phyloP scores from a whole-genome alignment of 2,797 vertebrate species.

The Malacoraja senta region DNA sequence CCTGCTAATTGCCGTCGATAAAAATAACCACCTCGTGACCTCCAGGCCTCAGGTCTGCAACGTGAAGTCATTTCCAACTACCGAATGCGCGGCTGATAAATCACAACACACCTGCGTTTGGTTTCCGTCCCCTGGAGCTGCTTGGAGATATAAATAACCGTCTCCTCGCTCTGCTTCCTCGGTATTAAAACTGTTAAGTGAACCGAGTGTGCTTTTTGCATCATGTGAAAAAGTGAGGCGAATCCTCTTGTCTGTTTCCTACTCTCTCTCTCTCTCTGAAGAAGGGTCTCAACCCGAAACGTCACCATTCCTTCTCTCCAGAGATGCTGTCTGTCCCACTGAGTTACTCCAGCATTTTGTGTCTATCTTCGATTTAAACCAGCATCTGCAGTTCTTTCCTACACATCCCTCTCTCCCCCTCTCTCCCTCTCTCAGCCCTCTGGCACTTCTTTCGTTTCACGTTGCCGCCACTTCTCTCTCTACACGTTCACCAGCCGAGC shows the following conservation, averaged over 20 bases:
- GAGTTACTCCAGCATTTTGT: too few species aligned
- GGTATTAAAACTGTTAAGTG: background rate
- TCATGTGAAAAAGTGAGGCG: background rate
- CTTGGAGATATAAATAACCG: background rate
- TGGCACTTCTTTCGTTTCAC: background rate
- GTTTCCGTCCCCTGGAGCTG: background rate
- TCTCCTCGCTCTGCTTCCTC: background rate
- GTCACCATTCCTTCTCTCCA: too few species aligned
- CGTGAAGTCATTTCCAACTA: background rate
- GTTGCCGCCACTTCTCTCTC: background rate
- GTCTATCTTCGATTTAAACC: too few species aligned
- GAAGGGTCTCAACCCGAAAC: too few species aligned
- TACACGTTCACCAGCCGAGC: background rate
- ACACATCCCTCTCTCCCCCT: background rate
- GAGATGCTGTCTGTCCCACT: too few species aligned
- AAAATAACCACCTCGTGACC: constrained; percentile 22
- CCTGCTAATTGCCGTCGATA: background rate
- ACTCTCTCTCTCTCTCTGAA: background rate
- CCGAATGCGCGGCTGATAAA: background rate
- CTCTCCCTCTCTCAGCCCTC: background rate
- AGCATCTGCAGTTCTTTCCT: too few species aligned
- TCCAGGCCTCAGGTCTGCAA: background rate
- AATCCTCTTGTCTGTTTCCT: background rate
- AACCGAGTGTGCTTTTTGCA: background rate
- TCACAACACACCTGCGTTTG: background rate